Evolutionary conservation across 1,140 invertebrate genomes (phyloP).

Genomic region (Homarus americanus): DNA sequence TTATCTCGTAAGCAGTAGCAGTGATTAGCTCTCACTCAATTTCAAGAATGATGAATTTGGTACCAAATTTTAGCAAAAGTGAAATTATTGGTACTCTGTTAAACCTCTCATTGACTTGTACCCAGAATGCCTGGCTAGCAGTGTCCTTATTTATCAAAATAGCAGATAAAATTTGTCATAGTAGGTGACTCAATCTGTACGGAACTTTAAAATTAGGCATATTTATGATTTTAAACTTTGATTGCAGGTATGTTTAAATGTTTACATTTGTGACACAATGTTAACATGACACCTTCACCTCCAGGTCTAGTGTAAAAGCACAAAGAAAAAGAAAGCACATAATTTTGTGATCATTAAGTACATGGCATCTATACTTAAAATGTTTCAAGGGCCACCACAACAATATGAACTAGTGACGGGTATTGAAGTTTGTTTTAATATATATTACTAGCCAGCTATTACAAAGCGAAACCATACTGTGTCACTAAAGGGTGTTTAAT

Average conservation of each 20-base stretch:
- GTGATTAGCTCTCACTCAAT: not conserved
- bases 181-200: not conserved
- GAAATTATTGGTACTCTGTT: not conserved
- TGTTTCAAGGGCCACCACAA: slow-evolving; percentile 13
- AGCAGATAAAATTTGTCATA: not conserved
- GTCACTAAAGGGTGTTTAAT: slow-evolving; percentile 30
- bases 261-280: slow-evolving; percentile 5
- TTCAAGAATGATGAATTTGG: not conserved
- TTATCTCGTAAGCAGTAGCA: no score
- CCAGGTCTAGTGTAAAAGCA: slow-evolving; percentile 22
- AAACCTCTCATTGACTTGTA: not conserved
- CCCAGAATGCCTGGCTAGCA: not conserved
- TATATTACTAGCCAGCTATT: slow-evolving; percentile 13
- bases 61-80: not conserved
- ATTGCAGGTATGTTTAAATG: slow-evolving; percentile 13
- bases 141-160: no score
- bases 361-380: slow-evolving; percentile 40
- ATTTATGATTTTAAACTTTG: not conserved
- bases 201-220: not conserved
- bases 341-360: slow-evolving; percentile 20
- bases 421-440: slow-evolving; percentile 18
- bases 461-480: slow-evolving; percentile 19
- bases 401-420: slow-evolving; percentile 39
- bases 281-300: slow-evolving; percentile 26
- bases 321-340: not conserved